Percentiles rank a stretch among this genome's conserved stretches.
phyloP scores from a whole-genome alignment of 2,888 invertebrate species.

The Teinopalpus imperialis region DNA sequence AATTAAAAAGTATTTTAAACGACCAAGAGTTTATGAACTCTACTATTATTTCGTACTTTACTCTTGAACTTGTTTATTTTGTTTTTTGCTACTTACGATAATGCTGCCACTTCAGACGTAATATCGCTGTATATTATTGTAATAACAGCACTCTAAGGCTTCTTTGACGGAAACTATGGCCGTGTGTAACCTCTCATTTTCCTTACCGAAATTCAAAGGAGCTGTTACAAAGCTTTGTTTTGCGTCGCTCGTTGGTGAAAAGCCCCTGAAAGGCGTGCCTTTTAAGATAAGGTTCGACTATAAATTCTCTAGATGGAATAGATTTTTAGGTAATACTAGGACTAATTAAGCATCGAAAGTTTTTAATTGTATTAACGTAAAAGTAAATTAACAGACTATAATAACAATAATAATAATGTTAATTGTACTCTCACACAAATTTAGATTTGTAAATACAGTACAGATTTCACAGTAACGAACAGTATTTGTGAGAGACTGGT shows the following conservation, averaged over 20 bases:
- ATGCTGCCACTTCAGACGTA: constrained; percentile 47
- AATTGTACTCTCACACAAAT: no score
- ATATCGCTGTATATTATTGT: constrained; percentile 74
- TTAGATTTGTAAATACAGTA: no score
- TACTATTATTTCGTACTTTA: no score
- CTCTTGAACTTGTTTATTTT: no score
- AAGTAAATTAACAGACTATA: no score
- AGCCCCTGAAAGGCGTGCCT: constrained; percentile 76
- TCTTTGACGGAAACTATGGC: constrained; percentile 66
- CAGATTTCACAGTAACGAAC: no score
- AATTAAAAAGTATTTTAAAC: no score
- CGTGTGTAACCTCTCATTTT: constrained; percentile 79
- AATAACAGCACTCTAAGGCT: constrained; percentile 71
- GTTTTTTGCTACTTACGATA: constrained; percentile 36
- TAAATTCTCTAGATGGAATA: constrained; percentile 69
- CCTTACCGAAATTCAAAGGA: constrained; percentile 80
- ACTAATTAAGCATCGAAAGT: no score
- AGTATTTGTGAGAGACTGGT: no score
- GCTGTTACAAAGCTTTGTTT: constrained; percentile 79
- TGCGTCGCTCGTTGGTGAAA: constrained; percentile 71
- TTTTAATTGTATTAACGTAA: no score
- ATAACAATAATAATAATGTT: no score
- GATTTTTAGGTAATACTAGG: constrained; percentile 62
- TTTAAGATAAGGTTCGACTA: constrained; percentile 78
- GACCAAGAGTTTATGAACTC: no score